Evolutionary conservation across 2,888 invertebrate genomes (phyloP).

Genomic region (Cataglyphis altisquamis): DNA sequence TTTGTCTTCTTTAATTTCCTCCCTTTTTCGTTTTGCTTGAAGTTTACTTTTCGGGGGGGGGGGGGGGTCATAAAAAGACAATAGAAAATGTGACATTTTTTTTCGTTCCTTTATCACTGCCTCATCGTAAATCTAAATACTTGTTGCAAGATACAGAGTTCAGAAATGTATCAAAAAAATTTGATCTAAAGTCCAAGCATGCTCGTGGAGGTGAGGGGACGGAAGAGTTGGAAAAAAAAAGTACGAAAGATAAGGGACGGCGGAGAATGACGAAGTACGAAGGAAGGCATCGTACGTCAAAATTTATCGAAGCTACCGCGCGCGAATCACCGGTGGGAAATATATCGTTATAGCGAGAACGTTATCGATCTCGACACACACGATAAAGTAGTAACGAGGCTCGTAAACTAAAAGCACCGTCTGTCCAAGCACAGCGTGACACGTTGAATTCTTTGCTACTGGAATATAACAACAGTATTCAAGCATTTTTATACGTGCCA

Average conservation of each 20-base stretch:
- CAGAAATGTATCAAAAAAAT: constrained; percentile 44
- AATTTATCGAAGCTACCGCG: constrained; percentile 67
- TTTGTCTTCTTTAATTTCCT: constrained; percentile 34
- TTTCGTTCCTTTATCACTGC: constrained; percentile 18
- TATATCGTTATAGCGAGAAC: constrained; percentile 69
- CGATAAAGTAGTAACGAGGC: constrained; percentile 76
- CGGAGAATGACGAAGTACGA: constrained; percentile 47
- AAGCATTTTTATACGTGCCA: constrained; percentile 27
- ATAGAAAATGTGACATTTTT: constrained; percentile 27
- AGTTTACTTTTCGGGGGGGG: background rate
- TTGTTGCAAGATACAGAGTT: constrained; percentile 1
- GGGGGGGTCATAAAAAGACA: background rate
- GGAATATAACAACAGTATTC: constrained; percentile 36
- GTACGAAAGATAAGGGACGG: constrained; percentile 1
- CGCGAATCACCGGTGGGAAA: constrained; percentile 60
- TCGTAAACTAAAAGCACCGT: constrained; percentile 72
- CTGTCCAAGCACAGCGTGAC: constrained; percentile 52
- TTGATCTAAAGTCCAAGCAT: constrained; percentile 57
- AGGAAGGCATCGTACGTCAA: constrained; percentile 53
- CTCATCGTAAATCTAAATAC: constrained; percentile 24
- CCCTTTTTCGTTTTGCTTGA: background rate
- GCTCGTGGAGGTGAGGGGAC: constrained; percentile 20
- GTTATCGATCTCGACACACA: constrained; percentile 72
- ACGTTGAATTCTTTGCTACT: constrained; percentile 58
- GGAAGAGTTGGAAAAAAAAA: background rate